Percentiles rank a stretch among this genome's conserved stretches.
Evolutionary conservation across 2,888 invertebrate genomes (phyloP).

Genomic region (Brassicogethes aeneus): DNA sequence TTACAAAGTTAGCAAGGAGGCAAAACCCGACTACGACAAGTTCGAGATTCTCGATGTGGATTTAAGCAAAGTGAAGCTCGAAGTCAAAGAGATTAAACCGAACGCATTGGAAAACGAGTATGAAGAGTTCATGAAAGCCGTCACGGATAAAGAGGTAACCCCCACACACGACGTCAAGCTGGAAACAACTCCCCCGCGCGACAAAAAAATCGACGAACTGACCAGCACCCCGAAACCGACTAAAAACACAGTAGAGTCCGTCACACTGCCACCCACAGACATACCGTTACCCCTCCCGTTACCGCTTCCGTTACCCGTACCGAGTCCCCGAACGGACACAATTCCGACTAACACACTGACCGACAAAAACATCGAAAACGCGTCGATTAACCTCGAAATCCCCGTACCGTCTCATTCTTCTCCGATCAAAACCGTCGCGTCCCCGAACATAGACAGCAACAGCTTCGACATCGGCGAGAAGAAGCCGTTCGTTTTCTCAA

Average conservation of each 20-base stretch:
- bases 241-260: too few relatives aligned
- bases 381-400: too few relatives aligned
- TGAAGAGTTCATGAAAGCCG: conserved; percentile 51
- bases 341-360: neutral
- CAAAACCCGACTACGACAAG: neutral
- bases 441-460: neutral
- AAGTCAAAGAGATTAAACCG: conserved; percentile 13
- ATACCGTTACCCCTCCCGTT: neutral
- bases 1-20: neutral
- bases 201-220: neutral
- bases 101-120: conserved; percentile 41
- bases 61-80: conserved; percentile 10
- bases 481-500: conserved; percentile 25
- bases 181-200: neutral
- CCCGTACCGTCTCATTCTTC: neutral
- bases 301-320: neutral
- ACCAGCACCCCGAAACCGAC: too few relatives aligned
- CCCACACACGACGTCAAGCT: neutral
- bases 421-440: neutral
- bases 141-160: conserved; percentile 28
- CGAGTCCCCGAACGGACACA: neutral
- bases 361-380: too few relatives aligned
- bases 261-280: neutral
- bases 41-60: conserved; percentile 4
- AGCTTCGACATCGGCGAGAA: conserved; percentile 7